phyloP scores from a whole-genome alignment of 2,113 vertebrate species.

The Menura novaehollandiae region DNA sequence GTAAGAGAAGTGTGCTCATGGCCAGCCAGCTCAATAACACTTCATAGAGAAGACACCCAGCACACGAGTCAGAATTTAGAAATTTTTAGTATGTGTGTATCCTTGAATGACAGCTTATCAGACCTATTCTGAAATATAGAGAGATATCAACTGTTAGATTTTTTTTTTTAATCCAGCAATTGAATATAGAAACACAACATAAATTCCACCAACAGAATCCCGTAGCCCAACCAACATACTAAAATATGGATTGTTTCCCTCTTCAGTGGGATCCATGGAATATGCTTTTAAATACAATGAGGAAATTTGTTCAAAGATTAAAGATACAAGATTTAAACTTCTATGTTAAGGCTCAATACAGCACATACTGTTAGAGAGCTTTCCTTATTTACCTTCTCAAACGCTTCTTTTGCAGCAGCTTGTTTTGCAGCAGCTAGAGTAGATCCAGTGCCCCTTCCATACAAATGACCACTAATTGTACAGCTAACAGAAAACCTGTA shows the following conservation, averaged over 20 bases:
- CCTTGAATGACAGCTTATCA: not conserved
- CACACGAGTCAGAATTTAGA: not conserved
- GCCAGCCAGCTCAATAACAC: not conserved
- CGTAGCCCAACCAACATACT: not conserved
- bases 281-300: not conserved
- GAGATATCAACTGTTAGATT: not conserved
- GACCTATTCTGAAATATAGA: not conserved
- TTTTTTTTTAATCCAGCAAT: not conserved
- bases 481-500: conserved; percentile 48
- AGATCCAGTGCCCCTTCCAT: not conserved
- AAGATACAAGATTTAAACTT: not conserved
- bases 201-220: not conserved
- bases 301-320: not conserved
- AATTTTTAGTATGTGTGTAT: not conserved
- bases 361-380: not conserved
- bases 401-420: conserved; percentile 55
- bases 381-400: not conserved
- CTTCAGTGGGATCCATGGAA: not conserved
- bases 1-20: not conserved
- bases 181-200: not conserved
- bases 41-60: not conserved
- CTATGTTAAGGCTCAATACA: not conserved
- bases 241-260: not conserved
- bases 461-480: not conserved
- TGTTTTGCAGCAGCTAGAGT: conserved; percentile 40